Evolutionary conservation across 2,888 invertebrate genomes (phyloP).

Genomic region (Plebejus melissa): DNA sequence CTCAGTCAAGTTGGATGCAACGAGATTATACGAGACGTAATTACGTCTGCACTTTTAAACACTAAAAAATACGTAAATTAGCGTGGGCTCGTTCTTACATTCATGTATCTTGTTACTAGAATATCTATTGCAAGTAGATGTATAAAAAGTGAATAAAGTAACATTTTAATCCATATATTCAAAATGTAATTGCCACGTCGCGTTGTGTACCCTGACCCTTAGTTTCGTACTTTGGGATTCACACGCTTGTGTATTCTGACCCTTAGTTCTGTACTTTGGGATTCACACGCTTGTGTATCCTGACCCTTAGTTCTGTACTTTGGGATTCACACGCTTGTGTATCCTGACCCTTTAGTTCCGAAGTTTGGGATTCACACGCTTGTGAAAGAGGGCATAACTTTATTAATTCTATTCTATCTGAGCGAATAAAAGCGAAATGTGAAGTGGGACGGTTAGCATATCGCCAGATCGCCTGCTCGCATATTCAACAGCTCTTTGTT

Average conservation of each 20-base stretch:
- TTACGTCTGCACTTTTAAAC: too few species aligned
- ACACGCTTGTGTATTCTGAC: background rate
- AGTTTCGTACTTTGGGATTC: background rate
- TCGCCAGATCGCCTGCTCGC: conserved; percentile 63
- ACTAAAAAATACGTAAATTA: too few species aligned
- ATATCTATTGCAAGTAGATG: too few species aligned
- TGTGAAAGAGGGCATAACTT: background rate
- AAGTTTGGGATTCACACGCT: background rate
- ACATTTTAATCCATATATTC: background rate
- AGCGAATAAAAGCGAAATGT: conserved; percentile 30
- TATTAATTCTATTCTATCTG: background rate
- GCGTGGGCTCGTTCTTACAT: too few species aligned
- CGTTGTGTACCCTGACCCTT: background rate
- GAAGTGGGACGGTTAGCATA: conserved; percentile 59
- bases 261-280: background rate
- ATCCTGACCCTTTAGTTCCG: background rate
- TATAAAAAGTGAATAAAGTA: too few species aligned
- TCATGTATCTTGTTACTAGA: too few species aligned
- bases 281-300: background rate
- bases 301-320: background rate
- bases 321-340: too few species aligned
- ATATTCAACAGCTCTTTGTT: conserved; percentile 74
- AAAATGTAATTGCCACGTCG: background rate
- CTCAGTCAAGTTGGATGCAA: too few species aligned
- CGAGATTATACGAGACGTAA: too few species aligned